Conservation (phyloP, 1,140 invertebrate species). For the Anastrepha ludens region DNA sequence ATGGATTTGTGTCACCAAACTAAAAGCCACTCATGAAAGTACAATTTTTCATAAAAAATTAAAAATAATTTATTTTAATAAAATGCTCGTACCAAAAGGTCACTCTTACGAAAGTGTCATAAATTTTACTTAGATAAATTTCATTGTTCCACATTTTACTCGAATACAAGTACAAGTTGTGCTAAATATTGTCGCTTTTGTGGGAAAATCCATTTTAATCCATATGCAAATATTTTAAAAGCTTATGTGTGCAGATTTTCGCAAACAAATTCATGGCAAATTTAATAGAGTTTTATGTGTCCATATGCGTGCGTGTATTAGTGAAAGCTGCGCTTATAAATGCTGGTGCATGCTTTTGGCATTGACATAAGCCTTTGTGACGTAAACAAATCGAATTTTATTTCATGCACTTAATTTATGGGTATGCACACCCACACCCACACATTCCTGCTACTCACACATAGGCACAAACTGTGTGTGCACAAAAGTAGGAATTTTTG, state of each 20-base stretch:
- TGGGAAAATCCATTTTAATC: constrained; percentile 45
- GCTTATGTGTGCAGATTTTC: background rate
- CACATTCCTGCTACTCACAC: background rate
- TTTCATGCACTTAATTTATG: constrained; percentile 49
- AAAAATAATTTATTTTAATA: background rate
- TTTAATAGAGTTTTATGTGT: background rate
- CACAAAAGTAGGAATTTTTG: background rate
- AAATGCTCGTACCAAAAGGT: background rate
- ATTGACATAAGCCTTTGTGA: constrained; percentile 47
- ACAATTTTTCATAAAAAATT: background rate
- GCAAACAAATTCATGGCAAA: background rate
- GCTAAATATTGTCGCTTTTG: constrained; percentile 12
- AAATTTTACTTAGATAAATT: constrained; percentile 40
- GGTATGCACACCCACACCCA: background rate
- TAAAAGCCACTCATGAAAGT: too few relatives aligned
- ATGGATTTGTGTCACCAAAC: too few relatives aligned
- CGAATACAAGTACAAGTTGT: background rate
- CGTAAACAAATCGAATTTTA: constrained; percentile 51
- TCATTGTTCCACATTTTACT: constrained; percentile 21
- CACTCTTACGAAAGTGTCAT: constrained; percentile 13
- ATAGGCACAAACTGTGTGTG: background rate
- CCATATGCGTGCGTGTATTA: background rate
- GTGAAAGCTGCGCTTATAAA: constrained; percentile 15
- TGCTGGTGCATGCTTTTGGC: constrained; percentile 26
- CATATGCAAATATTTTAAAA: constrained; percentile 45